These are phyloP conservation scores for Myotis findleyi DNA, from an alignment of 2,797 vertebrate genomes.

Conservation along the genomic window DNA sequence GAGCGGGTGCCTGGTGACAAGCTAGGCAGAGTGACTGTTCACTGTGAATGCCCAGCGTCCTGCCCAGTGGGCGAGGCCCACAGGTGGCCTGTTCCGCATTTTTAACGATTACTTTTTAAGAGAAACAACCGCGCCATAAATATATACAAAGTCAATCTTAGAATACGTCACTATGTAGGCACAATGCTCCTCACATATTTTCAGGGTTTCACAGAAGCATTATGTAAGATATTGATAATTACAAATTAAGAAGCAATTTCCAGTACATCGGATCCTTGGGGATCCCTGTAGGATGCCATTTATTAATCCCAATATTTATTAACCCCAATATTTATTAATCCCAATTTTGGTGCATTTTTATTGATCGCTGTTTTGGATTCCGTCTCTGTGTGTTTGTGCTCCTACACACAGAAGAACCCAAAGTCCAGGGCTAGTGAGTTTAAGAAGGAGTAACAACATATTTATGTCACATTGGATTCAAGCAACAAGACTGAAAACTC, in stretches of 20 bases:
- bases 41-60: too few relatives aligned
- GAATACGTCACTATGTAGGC: neutral
- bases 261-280: neutral
- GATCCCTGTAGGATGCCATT: neutral
- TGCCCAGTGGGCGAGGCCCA: too few relatives aligned
- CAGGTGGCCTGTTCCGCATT: neutral
- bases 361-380: neutral
- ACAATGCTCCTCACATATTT: neutral
- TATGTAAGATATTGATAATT: neutral
- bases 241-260: neutral
- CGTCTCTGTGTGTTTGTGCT: neutral
- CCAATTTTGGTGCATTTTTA: neutral
- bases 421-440: neutral
- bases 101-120: neutral
- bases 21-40: too few relatives aligned
- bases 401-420: neutral
- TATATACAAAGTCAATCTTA: neutral
- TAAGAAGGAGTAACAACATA: neutral
- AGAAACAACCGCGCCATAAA: conserved; percentile 4
- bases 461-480: neutral
- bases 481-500: neutral
- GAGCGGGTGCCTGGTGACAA: neutral
- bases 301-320: neutral
- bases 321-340: neutral
- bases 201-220: neutral